A percentile compares a stretch with the other conserved stretches of the same genome.
phyloP scores from a whole-genome alignment of 2,888 invertebrate genomes.

The Oithona nana region DNA sequence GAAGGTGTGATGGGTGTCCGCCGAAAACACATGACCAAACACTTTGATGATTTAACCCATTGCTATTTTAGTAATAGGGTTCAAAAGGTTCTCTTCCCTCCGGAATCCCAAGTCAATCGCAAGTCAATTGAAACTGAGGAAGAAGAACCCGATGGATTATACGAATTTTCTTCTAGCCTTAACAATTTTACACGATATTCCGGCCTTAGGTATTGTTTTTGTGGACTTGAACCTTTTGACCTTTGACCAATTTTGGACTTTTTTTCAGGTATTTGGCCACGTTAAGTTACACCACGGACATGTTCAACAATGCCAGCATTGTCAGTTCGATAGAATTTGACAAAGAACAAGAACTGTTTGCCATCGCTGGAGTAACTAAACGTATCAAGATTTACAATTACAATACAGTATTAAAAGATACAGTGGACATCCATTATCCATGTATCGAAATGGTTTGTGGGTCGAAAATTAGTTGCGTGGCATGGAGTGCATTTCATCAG shows the following conservation, averaged over 20 bases:
- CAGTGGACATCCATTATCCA: slow-evolving; percentile 79
- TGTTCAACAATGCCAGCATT: slow-evolving; percentile 43
- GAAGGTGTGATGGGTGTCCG: slow-evolving; percentile 42
- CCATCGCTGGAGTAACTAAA: slow-evolving; percentile 85
- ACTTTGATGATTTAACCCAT: slow-evolving; percentile 73
- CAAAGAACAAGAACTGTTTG: slow-evolving; percentile 84
- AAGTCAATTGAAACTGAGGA: neutral
- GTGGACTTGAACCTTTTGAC: no score
- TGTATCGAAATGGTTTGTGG: slow-evolving; percentile 72
- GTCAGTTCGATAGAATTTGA: slow-evolving; percentile 88
- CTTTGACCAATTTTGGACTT: no score
- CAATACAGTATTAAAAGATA: slow-evolving; percentile 58
- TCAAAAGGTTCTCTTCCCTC: slow-evolving; percentile 46
- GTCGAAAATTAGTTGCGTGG: slow-evolving; percentile 82
- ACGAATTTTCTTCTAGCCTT: neutral
- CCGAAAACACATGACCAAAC: slow-evolving; percentile 54
- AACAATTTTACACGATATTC: slow-evolving; percentile 6
- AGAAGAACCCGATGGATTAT: neutral
- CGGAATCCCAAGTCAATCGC: slow-evolving; percentile 20
- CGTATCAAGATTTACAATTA: slow-evolving; percentile 85
- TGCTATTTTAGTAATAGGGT: slow-evolving; percentile 62
- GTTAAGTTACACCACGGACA: slow-evolving; percentile 70
- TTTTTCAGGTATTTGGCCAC: slow-evolving; percentile 67
- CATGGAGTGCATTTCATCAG: slow-evolving; percentile 83
- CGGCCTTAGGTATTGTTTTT: no score